These are phyloP conservation scores for Bombus balteatus DNA, from an alignment of 1,140 invertebrate species.

Conservation along the genomic window DNA sequence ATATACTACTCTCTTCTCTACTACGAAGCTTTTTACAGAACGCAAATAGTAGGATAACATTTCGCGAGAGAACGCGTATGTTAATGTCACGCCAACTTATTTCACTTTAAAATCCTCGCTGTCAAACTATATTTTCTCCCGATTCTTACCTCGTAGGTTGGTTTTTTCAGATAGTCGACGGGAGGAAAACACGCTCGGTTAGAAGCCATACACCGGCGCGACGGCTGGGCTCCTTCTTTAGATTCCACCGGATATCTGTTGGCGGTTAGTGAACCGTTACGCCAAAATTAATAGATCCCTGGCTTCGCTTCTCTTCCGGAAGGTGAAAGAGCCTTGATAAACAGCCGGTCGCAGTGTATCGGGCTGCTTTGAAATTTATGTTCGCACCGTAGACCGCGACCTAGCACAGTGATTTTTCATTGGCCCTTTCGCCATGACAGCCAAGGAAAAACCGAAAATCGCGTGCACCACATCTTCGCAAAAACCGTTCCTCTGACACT, in stretches of 20 bases:
- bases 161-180: constrained; percentile 10
- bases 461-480: background rate
- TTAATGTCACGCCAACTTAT: constrained; percentile 34
- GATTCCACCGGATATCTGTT: constrained; percentile 56
- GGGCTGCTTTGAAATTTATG: constrained; percentile 71
- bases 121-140: constrained; percentile 38
- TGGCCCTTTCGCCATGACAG: constrained; percentile 41
- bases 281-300: constrained; percentile 72
- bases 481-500: background rate
- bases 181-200: constrained; percentile 23
- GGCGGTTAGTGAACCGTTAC: constrained; percentile 65
- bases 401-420: constrained; percentile 71
- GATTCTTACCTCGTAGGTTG: background rate
- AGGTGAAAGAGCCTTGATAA: constrained; percentile 71
- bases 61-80: constrained; percentile 15
- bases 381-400: constrained; percentile 58
- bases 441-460: constrained; percentile 50
- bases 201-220: constrained; percentile 20
- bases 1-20: background rate
- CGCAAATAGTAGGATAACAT: constrained; percentile 16
- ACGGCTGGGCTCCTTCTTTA: constrained; percentile 20
- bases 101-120: constrained; percentile 37
- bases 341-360: constrained; percentile 66
- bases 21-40: background rate
- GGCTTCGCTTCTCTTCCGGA: constrained; percentile 47